Conservation (phyloP, 2,888 invertebrate genomes). For the Cataglyphis rosenhaueri region DNA sequence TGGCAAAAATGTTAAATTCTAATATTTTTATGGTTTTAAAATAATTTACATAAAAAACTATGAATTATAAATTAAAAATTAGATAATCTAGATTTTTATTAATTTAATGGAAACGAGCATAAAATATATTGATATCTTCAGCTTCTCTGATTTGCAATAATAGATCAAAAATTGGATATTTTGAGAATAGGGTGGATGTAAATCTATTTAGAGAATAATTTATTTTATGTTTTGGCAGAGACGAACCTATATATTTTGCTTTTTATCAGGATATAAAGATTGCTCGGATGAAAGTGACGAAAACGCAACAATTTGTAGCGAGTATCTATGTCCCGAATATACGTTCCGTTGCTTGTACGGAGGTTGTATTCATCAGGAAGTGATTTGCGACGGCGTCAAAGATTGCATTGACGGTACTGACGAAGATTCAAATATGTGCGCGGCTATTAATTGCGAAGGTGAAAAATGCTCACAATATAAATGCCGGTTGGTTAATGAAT, state of each 20-base stretch:
- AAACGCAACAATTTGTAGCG: conserved; percentile 68
- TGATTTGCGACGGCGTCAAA: conserved; percentile 76
- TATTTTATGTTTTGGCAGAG: background rate
- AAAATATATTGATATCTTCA: background rate
- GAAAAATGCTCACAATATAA: conserved; percentile 63
- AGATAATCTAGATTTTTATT: background rate
- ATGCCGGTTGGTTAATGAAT: conserved; percentile 71
- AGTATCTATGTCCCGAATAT: conserved; percentile 74
- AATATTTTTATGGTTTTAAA: background rate
- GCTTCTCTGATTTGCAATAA: background rate
- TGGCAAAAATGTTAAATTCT: no score
- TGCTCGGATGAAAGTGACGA: conserved; percentile 78
- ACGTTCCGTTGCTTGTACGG: conserved; percentile 76
- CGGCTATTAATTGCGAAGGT: conserved; percentile 65
- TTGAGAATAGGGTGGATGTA: no score
- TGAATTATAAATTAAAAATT: background rate
- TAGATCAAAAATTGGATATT: background rate
- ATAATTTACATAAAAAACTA: background rate
- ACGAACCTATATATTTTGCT: background rate
- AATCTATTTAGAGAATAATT: background rate
- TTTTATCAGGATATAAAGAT: conserved; percentile 72
- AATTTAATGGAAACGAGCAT: background rate
- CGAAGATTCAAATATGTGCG: conserved; percentile 69
- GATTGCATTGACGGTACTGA: conserved; percentile 79
- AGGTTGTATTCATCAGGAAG: conserved; percentile 77